Evolutionary conservation across 2,113 vertebrate genomes (phyloP).

Genomic region (Tupaia tana): DNA sequence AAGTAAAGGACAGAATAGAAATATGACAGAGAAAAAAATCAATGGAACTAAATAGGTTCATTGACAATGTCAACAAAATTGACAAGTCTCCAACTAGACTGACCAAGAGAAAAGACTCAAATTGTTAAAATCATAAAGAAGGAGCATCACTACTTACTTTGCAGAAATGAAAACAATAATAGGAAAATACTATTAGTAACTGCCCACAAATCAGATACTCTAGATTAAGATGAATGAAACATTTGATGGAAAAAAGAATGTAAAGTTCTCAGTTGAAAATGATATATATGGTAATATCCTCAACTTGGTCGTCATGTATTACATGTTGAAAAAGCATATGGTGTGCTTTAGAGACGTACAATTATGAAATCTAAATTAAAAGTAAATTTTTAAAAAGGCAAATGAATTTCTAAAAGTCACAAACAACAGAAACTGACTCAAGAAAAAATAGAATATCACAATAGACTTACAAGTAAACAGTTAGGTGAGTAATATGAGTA

Average conservation of each 20-base stretch:
- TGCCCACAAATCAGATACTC: background rate
- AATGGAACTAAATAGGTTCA: background rate
- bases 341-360: too few species aligned
- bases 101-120: background rate
- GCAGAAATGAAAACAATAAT: conserved; percentile 9
- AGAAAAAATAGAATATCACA: background rate
- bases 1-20: background rate
- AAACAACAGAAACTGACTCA: conserved; percentile 4
- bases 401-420: background rate
- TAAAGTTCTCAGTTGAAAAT: too few species aligned
- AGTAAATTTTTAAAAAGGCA: too few species aligned
- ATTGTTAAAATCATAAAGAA: background rate
- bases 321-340: too few species aligned
- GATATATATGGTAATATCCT: too few species aligned
- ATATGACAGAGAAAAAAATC: background rate
- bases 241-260: background rate
- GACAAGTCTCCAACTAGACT: background rate
- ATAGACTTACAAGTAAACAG: background rate
- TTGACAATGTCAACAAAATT: background rate
- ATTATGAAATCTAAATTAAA: too few species aligned
- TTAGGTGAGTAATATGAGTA: background rate
- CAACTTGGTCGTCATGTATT: too few species aligned
- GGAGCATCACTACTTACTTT: background rate
- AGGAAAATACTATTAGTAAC: background rate
- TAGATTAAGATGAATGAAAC: background rate